A percentile compares a stretch with the other conserved stretches of the same genome.
Conservation (phyloP, 2,888 invertebrate genomes). For the Acheta domesticus region DNA sequence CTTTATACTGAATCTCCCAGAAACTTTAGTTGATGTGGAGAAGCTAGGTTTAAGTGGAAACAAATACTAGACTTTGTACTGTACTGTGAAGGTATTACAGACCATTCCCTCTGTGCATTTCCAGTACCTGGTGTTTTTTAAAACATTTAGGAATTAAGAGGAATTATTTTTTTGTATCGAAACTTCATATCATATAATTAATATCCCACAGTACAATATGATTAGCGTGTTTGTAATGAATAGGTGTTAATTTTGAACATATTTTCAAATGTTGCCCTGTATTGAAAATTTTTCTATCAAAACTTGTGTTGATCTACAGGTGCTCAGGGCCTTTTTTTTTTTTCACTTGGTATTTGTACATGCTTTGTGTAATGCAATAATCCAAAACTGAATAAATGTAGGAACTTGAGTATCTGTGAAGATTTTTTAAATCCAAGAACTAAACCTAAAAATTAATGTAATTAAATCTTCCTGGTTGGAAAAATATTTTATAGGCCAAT, state of each 20-base stretch:
- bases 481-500: no score
- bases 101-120: background rate
- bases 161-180: background rate
- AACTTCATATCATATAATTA: background rate
- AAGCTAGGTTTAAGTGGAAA: background rate
- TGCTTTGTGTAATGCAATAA: conserved; percentile 26
- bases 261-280: background rate
- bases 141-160: background rate
- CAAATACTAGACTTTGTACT: no score
- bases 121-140: conserved; percentile 1
- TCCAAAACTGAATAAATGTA: conserved; percentile 26
- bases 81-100: background rate
- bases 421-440: no score
- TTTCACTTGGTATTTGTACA: conserved; percentile 27
- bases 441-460: no score
- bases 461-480: no score
- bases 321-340: background rate
- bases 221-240: background rate
- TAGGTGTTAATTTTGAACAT: background rate
- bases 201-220: background rate
- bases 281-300: conserved; percentile 3
- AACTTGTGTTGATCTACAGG: conserved; percentile 11
- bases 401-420: background rate
- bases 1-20: conserved; percentile 5
- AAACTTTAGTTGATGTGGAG: background rate